Percentiles rank a stretch among this genome's conserved stretches.
Conservation (phyloP, 2,113 vertebrate species). For the Campylorhamphus procurvoides region DNA sequence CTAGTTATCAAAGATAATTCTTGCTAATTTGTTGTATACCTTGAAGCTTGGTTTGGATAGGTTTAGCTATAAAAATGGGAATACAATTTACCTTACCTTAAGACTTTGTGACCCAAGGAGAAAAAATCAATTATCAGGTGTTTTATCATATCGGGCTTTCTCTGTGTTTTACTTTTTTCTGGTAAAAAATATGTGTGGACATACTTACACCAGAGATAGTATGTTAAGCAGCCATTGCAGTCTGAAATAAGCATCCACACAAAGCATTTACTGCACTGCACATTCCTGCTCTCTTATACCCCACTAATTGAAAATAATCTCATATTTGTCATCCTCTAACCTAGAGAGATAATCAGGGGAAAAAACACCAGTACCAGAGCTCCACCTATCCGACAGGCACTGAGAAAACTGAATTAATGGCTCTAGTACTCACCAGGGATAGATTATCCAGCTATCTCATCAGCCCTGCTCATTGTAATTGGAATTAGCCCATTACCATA, state of each 20-base stretch:
- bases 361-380: neutral
- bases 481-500: neutral
- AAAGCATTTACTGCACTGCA: neutral
- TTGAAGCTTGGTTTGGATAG: neutral
- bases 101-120: neutral
- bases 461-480: conserved; percentile 2
- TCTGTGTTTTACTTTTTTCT: neutral
- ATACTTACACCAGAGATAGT: neutral
- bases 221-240: neutral
- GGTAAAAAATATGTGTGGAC: neutral
- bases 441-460: conserved; percentile 29
- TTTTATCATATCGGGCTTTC: neutral
- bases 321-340: neutral
- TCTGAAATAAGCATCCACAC: neutral
- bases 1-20: neutral
- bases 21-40: neutral
- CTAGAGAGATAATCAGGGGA: neutral
- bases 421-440: neutral
- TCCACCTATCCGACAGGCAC: neutral
- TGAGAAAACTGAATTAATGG: neutral
- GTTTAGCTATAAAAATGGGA: neutral
- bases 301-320: neutral
- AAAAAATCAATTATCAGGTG: neutral
- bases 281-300: neutral
- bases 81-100: neutral